Evolutionary conservation across 2,113 vertebrate species (phyloP).

Genomic region (Ia io): DNA sequence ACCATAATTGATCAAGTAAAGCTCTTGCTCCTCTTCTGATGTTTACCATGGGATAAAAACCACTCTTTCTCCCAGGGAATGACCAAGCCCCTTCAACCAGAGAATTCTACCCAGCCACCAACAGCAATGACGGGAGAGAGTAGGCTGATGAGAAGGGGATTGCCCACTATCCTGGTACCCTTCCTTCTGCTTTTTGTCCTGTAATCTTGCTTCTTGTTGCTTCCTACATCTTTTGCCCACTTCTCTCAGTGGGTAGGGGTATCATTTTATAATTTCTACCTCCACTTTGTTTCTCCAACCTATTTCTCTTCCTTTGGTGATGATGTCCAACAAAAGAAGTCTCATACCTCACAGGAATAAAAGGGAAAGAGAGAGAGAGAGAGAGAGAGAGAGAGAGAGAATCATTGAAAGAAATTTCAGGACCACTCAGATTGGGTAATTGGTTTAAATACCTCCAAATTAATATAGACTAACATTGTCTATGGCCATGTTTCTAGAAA

Average conservation of each 20-base stretch:
- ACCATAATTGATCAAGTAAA: neutral
- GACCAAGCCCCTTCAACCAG: neutral
- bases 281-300: neutral
- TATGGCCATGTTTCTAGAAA: neutral
- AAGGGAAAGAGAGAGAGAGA: no score
- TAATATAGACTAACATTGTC: neutral
- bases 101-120: neutral
- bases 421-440: neutral
- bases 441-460: neutral
- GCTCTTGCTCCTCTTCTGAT: neutral
- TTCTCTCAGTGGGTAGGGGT: neutral
- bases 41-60: neutral
- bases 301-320: neutral
- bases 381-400: neutral
- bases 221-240: neutral
- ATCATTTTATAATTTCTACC: neutral
- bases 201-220: neutral
- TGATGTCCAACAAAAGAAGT: neutral
- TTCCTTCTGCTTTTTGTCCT: neutral
- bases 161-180: neutral
- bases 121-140: neutral
- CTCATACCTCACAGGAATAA: neutral
- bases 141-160: neutral
- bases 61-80: neutral
- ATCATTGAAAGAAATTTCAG: neutral